phyloP scores from a whole-genome alignment of 2,888 invertebrate species.

The Ophioninae sp. region DNA sequence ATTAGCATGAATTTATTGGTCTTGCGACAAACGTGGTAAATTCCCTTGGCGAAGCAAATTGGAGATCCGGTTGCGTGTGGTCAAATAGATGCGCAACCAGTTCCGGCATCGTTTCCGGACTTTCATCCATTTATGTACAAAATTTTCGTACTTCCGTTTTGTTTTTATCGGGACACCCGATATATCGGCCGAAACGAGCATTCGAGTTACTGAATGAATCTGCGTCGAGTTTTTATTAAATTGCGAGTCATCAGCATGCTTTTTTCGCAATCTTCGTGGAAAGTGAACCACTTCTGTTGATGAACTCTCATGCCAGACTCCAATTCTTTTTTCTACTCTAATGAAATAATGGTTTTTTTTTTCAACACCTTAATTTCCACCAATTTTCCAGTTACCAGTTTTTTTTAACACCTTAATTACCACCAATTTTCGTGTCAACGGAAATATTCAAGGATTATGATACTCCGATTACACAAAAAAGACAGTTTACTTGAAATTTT shows the following conservation, averaged over 20 bases:
- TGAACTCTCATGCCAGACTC: background rate
- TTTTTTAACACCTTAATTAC: background rate
- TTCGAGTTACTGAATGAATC: background rate
- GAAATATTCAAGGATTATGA: too few species aligned
- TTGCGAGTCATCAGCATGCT: background rate
- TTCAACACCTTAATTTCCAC: too few species aligned
- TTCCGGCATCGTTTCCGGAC: background rate
- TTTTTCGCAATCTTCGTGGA: background rate
- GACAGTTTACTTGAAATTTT: too few species aligned
- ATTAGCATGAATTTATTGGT: background rate
- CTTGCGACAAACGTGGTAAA: background rate
- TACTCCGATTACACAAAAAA: too few species aligned
- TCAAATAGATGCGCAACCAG: background rate
- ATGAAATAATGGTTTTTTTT: background rate
- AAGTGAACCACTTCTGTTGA: background rate
- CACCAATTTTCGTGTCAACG: too few species aligned
- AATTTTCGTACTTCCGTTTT: background rate
- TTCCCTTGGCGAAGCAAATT: background rate
- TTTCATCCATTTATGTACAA: background rate
- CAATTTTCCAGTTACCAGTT: background rate
- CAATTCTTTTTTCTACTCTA: background rate
- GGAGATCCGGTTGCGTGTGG: background rate
- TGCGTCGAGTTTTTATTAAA: background rate
- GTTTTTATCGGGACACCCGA: background rate
- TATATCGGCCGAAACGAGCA: background rate